phyloP scores from a whole-genome alignment of 2,888 invertebrate species.

The Hydrotaea cyrtoneurina region DNA sequence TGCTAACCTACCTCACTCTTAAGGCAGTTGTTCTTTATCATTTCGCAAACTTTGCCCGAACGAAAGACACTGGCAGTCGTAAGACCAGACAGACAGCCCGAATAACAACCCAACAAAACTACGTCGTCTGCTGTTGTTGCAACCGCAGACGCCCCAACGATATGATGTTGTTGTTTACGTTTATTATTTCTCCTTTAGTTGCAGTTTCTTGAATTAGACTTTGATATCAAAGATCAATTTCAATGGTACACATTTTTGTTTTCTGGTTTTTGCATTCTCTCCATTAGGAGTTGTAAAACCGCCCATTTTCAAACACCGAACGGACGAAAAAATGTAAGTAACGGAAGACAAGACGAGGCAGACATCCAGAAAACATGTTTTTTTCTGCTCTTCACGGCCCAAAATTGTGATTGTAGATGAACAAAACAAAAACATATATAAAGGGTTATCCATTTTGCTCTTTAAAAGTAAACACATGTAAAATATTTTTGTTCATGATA shows the following conservation, averaged over 20 bases:
- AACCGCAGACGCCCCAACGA: not conserved
- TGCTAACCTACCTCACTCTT: slow-evolving; percentile 64
- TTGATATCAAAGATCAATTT: slow-evolving; percentile 63
- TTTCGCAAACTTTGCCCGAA: slow-evolving; percentile 23
- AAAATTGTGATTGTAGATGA: slow-evolving; percentile 3
- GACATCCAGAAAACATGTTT: not conserved
- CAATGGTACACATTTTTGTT: slow-evolving; percentile 61
- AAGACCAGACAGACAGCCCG: slow-evolving; percentile 48
- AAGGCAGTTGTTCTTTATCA: slow-evolving; percentile 1
- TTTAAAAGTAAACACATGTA: no score
- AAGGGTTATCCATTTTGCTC: not conserved
- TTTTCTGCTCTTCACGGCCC: not conserved
- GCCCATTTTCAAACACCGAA: slow-evolving; percentile 8
- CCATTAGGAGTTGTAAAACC: not conserved
- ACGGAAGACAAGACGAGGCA: not conserved
- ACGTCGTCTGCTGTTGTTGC: not conserved
- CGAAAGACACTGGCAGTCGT: slow-evolving; percentile 26
- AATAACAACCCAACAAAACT: slow-evolving; percentile 32
- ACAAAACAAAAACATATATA: not conserved
- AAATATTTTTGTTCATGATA: no score
- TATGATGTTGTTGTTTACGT: slow-evolving; percentile 38
- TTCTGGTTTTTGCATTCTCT: slow-evolving; percentile 6
- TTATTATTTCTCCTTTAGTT: slow-evolving; percentile 22
- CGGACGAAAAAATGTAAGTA: not conserved
- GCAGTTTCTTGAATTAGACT: slow-evolving; percentile 35